These are phyloP conservation scores for Drosophila grimshawi DNA, from an alignment of 1,140 invertebrate genomes.

Conservation along the genomic window DNA sequence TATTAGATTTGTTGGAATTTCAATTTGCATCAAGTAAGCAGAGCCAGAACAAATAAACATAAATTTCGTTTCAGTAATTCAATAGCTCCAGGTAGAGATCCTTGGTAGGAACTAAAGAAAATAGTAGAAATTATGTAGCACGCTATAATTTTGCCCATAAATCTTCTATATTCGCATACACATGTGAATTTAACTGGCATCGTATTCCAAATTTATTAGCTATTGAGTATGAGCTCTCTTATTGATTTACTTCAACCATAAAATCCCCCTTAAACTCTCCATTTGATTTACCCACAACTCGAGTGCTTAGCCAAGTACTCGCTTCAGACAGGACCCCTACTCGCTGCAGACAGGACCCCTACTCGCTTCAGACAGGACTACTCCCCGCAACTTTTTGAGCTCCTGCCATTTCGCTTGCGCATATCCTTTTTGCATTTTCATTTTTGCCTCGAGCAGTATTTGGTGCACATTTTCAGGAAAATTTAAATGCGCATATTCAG, in stretches of 20 bases:
- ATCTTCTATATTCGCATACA: conserved; percentile 2
- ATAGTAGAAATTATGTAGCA: no score
- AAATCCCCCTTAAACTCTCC: conserved; percentile 19
- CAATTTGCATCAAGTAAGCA: no score
- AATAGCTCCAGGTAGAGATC: no score
- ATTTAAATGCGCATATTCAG: conserved; percentile 3
- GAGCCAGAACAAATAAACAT: no score
- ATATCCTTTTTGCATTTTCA: not conserved
- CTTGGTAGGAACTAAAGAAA: no score
- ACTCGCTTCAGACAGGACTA: not conserved
- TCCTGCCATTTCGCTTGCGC: not conserved
- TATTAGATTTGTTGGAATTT: no score
- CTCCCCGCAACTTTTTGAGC: not conserved
- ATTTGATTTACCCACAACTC: conserved; percentile 9
- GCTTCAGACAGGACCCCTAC: not conserved
- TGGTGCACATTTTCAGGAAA: not conserved
- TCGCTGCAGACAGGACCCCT: not conserved
- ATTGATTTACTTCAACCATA: conserved; percentile 30
- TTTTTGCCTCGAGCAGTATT: not conserved
- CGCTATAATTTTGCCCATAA: not conserved
- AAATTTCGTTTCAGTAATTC: no score
- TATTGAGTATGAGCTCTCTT: conserved; percentile 17
- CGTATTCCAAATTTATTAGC: conserved; percentile 29
- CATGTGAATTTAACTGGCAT: not conserved
- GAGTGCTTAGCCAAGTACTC: conserved; percentile 6